Conservation (phyloP, 2,888 invertebrate species). For the Leptinotarsa tumamoca region DNA sequence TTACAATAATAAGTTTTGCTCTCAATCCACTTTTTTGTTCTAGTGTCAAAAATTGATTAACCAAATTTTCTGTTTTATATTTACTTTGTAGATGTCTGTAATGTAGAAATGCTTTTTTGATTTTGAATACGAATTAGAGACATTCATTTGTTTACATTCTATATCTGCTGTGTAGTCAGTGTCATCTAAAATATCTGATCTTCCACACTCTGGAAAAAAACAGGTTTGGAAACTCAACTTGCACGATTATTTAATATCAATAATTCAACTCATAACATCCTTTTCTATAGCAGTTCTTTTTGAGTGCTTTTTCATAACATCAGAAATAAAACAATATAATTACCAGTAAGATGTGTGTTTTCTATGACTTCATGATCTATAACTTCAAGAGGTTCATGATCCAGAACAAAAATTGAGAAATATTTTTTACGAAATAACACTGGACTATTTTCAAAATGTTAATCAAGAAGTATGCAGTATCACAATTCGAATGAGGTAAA, state of each 20-base stretch:
- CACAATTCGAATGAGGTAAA: too few relatives aligned
- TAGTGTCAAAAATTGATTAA: not conserved
- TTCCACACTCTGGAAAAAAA: too few relatives aligned
- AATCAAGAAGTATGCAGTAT: too few relatives aligned
- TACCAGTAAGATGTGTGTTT: not conserved
- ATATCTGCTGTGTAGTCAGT: not conserved
- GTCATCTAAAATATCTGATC: not conserved
- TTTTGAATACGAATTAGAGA: not conserved
- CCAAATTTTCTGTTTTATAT: constrained; percentile 2
- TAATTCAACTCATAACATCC: not conserved
- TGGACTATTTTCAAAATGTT: not conserved
- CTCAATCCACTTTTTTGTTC: not conserved
- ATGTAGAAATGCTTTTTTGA: constrained; percentile 23
- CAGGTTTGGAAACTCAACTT: too few relatives aligned
- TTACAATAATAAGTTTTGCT: not conserved
- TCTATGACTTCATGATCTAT: not conserved
- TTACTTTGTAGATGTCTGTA: not conserved
- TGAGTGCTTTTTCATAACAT: not conserved
- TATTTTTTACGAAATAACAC: not conserved
- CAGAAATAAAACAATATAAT: not conserved
- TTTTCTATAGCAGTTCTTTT: too few relatives aligned
- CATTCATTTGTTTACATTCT: constrained; percentile 6
- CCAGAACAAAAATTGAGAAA: not conserved
- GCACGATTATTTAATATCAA: too few relatives aligned
- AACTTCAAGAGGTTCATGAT: not conserved